Evolutionary conservation across 2,888 invertebrate species (phyloP).

Genomic region (Drosophila anomalata): DNA sequence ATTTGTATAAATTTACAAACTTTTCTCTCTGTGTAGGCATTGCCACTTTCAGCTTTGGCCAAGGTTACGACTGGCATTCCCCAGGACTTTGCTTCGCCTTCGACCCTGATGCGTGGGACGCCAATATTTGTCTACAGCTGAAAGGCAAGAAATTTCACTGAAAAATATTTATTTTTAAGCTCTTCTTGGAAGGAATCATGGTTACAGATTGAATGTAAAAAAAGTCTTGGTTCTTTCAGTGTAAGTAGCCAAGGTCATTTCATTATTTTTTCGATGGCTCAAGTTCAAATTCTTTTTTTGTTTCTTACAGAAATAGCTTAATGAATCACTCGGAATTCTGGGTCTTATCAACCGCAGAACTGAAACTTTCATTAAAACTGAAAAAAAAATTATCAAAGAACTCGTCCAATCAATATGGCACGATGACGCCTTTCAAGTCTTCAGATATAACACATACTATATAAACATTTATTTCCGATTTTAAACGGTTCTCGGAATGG

Average conservation of each 20-base stretch:
- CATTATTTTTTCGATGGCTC: slow-evolving; percentile 2
- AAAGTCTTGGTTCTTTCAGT: slow-evolving; percentile 8
- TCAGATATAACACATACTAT: slow-evolving; percentile 4
- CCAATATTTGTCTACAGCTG: not conserved
- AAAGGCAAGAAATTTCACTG: not conserved
- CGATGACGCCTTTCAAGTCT: slow-evolving; percentile 15
- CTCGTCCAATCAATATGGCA: slow-evolving; percentile 21
- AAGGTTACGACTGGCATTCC: slow-evolving; percentile 30
- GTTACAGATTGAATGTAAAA: not conserved
- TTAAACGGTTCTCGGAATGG: slow-evolving; percentile 8
- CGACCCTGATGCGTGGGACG: slow-evolving; percentile 28
- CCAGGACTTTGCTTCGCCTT: slow-evolving; percentile 22
- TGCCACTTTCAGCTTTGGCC: slow-evolving; percentile 27
- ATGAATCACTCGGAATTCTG: slow-evolving; percentile 32
- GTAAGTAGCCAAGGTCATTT: slow-evolving; percentile 25
- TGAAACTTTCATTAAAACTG: slow-evolving; percentile 8
- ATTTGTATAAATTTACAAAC: not conserved
- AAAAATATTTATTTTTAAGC: not conserved
- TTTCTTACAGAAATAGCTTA: not conserved
- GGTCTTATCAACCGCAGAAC: slow-evolving; percentile 1
- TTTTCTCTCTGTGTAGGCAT: not conserved
- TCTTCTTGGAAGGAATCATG: not conserved
- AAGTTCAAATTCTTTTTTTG: slow-evolving; percentile 23
- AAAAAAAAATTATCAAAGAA: slow-evolving; percentile 10
- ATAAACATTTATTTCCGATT: slow-evolving; percentile 7